Base-by-base conservation (phyloP, 2,113 vertebrate species). In the Oplegnathus fasciatus region DNA sequence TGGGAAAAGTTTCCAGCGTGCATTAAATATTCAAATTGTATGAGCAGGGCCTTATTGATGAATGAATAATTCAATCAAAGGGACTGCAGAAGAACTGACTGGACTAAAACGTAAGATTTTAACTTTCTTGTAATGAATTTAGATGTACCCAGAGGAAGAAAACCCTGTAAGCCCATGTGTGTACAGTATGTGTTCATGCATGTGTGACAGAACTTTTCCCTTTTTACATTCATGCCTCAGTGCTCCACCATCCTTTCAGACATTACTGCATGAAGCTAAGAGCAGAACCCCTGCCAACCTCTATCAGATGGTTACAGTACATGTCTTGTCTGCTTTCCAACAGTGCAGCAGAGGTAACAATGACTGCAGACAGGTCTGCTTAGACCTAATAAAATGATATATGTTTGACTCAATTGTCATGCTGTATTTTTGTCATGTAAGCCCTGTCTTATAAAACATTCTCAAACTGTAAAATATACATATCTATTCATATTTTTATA, bases 11-110 rank as follows among this genome's bases (percentile, higher is more conserved):
- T 82, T 24, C 32, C 34, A 10, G 30, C 2, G 0, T 32, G 40
- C 52, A 85, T 80, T 64, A 75, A 74, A 83, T 83, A 89, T 88
- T 76, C 3, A 84, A 55, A 46, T 55, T 54, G 72, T 84, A 64
- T 85, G 26, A 84, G 74, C 55, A 76, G 40, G 42, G 57, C 8
- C 13, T 50, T 70, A 46, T 46, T 48, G 52, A 80, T 83, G 18
- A 79, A 87, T 86, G 69, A 60, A 83, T 90, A 78, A 85, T 73
- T 67, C 24, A 90, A 74, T 77, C 30, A 70, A 62, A 73, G 46
- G 14, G 10, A 37, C 15, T 52, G 78, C 42, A 73, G 10, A 72
- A n/a, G 61, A 70, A 68, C 22, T 54, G 65, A 81, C 46, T 5
- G 34, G 57, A 80, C 40, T 37, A 44, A 79, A 37, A 60, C 3